phyloP scores from a whole-genome alignment of 2,113 vertebrate species.

The Actenoides hombroni region DNA sequence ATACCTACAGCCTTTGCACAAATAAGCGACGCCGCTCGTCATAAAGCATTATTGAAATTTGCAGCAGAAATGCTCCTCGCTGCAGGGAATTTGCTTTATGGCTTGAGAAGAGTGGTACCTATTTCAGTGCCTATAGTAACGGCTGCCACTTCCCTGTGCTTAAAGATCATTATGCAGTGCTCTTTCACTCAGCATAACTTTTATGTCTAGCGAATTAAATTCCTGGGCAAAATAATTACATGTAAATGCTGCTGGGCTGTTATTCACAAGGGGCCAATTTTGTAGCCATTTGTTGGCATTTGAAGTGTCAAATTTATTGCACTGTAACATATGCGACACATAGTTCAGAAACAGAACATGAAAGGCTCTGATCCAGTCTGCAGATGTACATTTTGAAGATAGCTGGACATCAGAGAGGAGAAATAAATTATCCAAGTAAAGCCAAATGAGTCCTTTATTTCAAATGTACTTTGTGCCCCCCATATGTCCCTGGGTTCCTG shows the following conservation, averaged over 20 bases:
- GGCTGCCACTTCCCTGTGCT: conserved; percentile 14
- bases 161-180: conserved; percentile 38
- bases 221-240: conserved; percentile 72
- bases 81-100: background rate
- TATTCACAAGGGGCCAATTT: conserved; percentile 75
- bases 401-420: conserved; percentile 27
- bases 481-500: accelerated
- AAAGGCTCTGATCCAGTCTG: conserved; percentile 45
- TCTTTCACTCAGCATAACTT: conserved; percentile 64
- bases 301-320: conserved; percentile 70
- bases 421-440: background rate
- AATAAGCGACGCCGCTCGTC: background rate
- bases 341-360: conserved; percentile 49
- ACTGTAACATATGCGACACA: conserved; percentile 39
- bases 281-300: conserved; percentile 69
- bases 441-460: background rate
- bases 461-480: background rate
- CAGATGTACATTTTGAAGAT: conserved; percentile 1
- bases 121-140: background rate
- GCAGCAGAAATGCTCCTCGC: background rate
- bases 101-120: background rate
- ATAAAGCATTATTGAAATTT: conserved; percentile 1
- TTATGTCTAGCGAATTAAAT: conserved; percentile 72
- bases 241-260: conserved; percentile 65
- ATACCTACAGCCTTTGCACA: background rate